These are phyloP conservation scores for Heliangelus exortis DNA, from an alignment of 2,797 vertebrate genomes.

Conservation along the genomic window DNA sequence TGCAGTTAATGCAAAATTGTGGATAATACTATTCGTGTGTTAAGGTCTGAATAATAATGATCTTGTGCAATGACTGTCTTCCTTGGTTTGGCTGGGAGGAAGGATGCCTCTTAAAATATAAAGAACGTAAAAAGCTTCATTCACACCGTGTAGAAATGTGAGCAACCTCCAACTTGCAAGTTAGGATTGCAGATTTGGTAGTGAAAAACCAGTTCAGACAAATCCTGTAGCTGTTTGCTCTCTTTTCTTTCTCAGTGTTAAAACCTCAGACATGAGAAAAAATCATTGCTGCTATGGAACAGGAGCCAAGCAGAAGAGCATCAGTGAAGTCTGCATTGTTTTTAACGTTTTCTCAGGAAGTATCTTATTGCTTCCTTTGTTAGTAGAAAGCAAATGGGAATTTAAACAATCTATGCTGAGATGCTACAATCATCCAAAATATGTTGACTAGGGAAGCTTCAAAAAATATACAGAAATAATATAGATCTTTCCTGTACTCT, in stretches of 20 bases:
- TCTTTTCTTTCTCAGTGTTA: neutral
- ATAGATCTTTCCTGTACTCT: neutral
- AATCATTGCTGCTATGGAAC: neutral
- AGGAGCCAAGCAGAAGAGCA: neutral
- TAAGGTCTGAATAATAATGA: neutral
- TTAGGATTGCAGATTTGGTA: neutral
- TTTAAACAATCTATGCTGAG: conserved; percentile 19
- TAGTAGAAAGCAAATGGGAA: conserved; percentile 26
- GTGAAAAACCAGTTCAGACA: neutral
- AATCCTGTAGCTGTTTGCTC: neutral
- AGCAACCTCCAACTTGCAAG: neutral
- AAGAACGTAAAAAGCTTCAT: neutral
- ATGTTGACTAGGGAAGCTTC: conserved; percentile 22
- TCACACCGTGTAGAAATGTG: neutral
- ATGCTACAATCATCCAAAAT: conserved; percentile 5
- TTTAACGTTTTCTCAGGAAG: conserved; percentile 5
- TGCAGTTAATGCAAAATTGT: neutral
- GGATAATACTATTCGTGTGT: neutral
- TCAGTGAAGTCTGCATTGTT: neutral
- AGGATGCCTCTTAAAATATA: neutral
- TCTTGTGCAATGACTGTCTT: neutral
- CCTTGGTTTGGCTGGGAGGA: neutral
- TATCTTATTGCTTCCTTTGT: conserved; percentile 43
- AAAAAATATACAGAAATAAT: conserved; percentile 30
- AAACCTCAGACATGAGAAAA: neutral